phyloP scores from a whole-genome alignment of 2,797 vertebrate genomes.

The Poecilia wingei region DNA sequence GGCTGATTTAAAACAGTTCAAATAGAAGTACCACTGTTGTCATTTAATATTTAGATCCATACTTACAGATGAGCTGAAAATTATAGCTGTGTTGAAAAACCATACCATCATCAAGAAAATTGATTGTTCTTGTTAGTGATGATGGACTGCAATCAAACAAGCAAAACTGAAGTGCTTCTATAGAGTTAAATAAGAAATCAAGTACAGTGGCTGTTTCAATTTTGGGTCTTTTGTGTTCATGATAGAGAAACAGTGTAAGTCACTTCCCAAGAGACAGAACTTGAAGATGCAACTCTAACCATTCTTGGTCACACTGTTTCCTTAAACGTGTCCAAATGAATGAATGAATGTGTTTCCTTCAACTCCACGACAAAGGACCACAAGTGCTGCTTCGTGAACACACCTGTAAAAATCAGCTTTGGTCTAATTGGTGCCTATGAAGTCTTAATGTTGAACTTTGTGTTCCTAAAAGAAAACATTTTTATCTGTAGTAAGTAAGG shows the following conservation, averaged over 20 bases:
- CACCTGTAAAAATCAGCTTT: slow-evolving; percentile 18
- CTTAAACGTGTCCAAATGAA: slow-evolving; percentile 41
- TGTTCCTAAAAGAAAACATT: slow-evolving; percentile 5
- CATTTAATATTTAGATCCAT: not conserved
- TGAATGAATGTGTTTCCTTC: slow-evolving; percentile 69
- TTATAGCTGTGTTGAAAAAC: no score
- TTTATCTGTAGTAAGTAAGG: not conserved
- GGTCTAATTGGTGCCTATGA: slow-evolving; percentile 4
- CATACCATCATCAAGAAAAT: no score
- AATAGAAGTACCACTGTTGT: no score
- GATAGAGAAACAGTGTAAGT: not conserved
- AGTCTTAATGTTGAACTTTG: slow-evolving; percentile 6
- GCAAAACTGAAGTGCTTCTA: not conserved
- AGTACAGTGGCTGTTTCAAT: not conserved
- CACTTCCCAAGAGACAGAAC: slow-evolving; percentile 8
- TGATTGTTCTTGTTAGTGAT: no score
- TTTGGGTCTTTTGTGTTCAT: not conserved
- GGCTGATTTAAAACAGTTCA: no score
- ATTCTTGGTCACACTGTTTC: slow-evolving; percentile 57
- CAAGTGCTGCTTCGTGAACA: slow-evolving; percentile 37
- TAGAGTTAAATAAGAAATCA: not conserved
- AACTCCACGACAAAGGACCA: slow-evolving; percentile 44
- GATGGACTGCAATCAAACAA: not conserved
- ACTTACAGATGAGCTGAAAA: not conserved
- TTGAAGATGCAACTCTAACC: slow-evolving; percentile 42